Evolutionary conservation across 2,113 vertebrate genomes (phyloP).

Genomic region (Neopipo cinnamomea): DNA sequence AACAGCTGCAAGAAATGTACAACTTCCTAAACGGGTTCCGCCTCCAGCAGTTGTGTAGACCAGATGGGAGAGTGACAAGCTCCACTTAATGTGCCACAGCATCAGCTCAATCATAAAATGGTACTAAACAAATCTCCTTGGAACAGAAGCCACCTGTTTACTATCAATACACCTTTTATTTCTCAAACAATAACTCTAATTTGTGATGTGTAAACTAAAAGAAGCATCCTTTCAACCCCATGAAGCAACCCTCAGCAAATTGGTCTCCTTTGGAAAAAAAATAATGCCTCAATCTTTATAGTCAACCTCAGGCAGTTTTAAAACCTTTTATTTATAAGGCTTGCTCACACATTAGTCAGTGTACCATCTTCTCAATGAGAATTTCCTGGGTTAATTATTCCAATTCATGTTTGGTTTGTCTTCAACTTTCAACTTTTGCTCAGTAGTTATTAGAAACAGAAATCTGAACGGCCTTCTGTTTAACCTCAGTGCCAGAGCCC

Average conservation of each 20-base stretch:
- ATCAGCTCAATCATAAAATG: slow-evolving; percentile 65
- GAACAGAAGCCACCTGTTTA: slow-evolving; percentile 74
- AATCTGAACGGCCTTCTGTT: slow-evolving; percentile 28
- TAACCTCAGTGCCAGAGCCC: slow-evolving; percentile 17
- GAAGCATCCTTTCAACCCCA: background rate
- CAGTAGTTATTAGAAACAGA: slow-evolving; percentile 64
- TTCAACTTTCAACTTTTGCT: slow-evolving; percentile 47
- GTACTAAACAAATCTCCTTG: slow-evolving; percentile 63
- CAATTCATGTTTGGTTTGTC: slow-evolving; percentile 17
- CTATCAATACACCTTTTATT: slow-evolving; percentile 65
- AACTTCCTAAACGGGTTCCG: slow-evolving; percentile 57
- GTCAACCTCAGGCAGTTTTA: slow-evolving; percentile 44
- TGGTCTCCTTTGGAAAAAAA: slow-evolving; percentile 3
- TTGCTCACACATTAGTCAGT: slow-evolving; percentile 45
- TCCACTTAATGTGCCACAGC: slow-evolving; percentile 71
- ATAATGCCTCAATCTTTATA: slow-evolving; percentile 32
- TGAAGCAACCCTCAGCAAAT: slow-evolving; percentile 15
- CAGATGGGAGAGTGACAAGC: slow-evolving; percentile 73
- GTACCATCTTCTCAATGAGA: slow-evolving; percentile 37
- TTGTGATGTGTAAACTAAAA: slow-evolving; percentile 50
- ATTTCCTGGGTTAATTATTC: slow-evolving; percentile 40
- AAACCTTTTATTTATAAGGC: slow-evolving; percentile 48
- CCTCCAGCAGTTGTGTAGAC: slow-evolving; percentile 73
- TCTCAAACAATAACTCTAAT: slow-evolving; percentile 51
- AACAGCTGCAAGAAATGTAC: slow-evolving; percentile 59